A percentile compares a stretch with the other conserved stretches of the same genome.
phyloP scores from a whole-genome alignment of 2,113 vertebrate genomes.

The Panthera leo region DNA sequence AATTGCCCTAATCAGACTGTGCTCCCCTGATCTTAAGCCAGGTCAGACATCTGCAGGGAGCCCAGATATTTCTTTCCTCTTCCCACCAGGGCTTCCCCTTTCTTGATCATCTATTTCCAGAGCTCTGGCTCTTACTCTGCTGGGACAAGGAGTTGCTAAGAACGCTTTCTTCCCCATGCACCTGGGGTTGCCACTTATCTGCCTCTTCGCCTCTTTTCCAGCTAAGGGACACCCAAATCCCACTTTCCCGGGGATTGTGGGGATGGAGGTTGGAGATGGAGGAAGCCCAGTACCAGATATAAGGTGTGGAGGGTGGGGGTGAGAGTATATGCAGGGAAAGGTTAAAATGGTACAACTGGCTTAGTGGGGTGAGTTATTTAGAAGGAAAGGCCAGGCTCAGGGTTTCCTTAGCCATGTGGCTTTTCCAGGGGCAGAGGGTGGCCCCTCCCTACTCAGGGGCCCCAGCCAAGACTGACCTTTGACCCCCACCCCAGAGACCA shows the following conservation, averaged over 20 bases:
- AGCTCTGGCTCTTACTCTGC: not conserved
- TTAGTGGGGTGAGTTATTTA: not conserved
- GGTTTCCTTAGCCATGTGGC: slow-evolving; percentile 63
- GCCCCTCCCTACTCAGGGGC: slow-evolving; percentile 61
- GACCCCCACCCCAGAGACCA: slow-evolving; percentile 61
- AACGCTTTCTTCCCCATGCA: not conserved
- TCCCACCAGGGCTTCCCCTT: not conserved
- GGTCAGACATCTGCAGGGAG: not conserved
- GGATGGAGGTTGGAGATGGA: slow-evolving; percentile 1
- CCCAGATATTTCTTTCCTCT: not conserved
- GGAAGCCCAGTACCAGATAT: not conserved
- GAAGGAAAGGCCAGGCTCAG: not conserved
- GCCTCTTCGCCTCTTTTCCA: not conserved
- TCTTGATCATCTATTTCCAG: not conserved
- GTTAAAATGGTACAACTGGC: not conserved
- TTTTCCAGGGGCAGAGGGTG: slow-evolving; percentile 48
- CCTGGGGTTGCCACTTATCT: not conserved
- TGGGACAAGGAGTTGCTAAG: not conserved
- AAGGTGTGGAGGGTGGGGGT: not conserved
- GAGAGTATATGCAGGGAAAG: not conserved
- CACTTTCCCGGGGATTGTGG: not conserved
- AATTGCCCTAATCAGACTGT: not conserved
- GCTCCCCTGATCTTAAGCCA: not conserved
- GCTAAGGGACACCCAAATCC: not conserved
- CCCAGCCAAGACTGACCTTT: slow-evolving; percentile 65